Conservation (phyloP, 2,113 vertebrate genomes). For the Hyla sarda region DNA sequence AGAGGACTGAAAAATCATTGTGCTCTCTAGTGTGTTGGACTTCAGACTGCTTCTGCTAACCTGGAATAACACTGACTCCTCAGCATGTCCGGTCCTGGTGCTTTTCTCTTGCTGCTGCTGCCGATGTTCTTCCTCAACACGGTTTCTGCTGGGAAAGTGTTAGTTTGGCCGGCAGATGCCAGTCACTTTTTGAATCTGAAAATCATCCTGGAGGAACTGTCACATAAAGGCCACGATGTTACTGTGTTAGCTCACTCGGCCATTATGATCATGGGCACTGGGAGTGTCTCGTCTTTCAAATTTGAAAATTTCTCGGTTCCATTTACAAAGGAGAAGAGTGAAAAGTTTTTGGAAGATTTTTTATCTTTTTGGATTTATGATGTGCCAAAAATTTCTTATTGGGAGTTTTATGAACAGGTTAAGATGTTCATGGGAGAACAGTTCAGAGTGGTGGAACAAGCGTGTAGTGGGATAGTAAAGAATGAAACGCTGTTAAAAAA, state of each 20-base stretch:
- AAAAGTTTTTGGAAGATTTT: rapidly evolving
- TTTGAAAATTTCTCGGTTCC: conserved; percentile 65
- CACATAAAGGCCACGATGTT: conserved; percentile 71
- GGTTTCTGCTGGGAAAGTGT: conserved; percentile 66
- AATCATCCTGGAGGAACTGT: conserved; percentile 73
- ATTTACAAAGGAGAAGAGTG: conserved; percentile 64
- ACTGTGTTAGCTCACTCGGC: conserved; percentile 69
- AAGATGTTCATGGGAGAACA: rapidly evolving
- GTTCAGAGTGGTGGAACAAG: not conserved
- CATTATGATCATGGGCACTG: conserved; percentile 62
- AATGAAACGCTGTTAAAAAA: conserved; percentile 64
- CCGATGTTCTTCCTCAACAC: not conserved
- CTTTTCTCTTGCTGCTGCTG: conserved; percentile 60
- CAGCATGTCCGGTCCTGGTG: not conserved
- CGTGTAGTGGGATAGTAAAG: conserved; percentile 65
- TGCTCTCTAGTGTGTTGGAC: not conserved
- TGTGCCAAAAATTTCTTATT: not conserved
- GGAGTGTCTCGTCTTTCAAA: conserved; percentile 59
- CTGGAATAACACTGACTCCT: not conserved
- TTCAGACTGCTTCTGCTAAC: not conserved
- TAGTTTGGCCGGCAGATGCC: conserved; percentile 76
- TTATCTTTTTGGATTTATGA: conserved; percentile 59
- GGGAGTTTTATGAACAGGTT: conserved; percentile 60
- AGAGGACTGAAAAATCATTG: not conserved
- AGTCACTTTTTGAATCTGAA: conserved; percentile 82